phyloP scores from a whole-genome alignment of 35 echinoderm and acorn worm species.

The Amphiura filiformis region DNA sequence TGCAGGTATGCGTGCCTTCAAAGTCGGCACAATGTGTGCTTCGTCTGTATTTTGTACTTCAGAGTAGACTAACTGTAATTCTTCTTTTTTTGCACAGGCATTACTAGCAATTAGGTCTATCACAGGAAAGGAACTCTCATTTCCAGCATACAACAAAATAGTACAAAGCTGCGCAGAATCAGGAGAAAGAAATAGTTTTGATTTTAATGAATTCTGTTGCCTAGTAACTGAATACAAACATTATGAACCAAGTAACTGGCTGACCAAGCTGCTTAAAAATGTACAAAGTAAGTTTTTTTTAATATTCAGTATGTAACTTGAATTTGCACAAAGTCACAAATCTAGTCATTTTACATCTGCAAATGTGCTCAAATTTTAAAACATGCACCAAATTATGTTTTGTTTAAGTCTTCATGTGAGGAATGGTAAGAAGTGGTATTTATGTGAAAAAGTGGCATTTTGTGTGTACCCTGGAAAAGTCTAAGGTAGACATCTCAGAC shows the following conservation, averaged over 20 bases:
- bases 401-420: no score
- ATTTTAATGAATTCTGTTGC: constrained; percentile 94
- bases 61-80: not conserved
- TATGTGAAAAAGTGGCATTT: no score
- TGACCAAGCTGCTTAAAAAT: constrained; percentile 34
- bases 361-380: not conserved
- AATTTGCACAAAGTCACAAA: not conserved
- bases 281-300: constrained; percentile 60
- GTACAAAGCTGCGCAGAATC: constrained; percentile 46
- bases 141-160: constrained; percentile 73
- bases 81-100: constrained; percentile 45
- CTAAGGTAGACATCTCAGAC: no score
- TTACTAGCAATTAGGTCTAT: constrained; percentile 62
- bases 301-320: not conserved
- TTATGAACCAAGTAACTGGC: constrained; percentile 52
- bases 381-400: no score
- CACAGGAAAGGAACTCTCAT: constrained; percentile 69
- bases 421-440: no score
- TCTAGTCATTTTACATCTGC: not conserved
- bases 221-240: constrained; percentile 86
- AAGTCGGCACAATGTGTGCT: not conserved
- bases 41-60: not conserved
- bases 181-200: constrained; percentile 58
- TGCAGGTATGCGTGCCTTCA: no score
- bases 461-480: no score